These are phyloP conservation scores for Poecile montanus DNA, from an alignment of 2,797 vertebrate genomes.

Conservation along the genomic window DNA sequence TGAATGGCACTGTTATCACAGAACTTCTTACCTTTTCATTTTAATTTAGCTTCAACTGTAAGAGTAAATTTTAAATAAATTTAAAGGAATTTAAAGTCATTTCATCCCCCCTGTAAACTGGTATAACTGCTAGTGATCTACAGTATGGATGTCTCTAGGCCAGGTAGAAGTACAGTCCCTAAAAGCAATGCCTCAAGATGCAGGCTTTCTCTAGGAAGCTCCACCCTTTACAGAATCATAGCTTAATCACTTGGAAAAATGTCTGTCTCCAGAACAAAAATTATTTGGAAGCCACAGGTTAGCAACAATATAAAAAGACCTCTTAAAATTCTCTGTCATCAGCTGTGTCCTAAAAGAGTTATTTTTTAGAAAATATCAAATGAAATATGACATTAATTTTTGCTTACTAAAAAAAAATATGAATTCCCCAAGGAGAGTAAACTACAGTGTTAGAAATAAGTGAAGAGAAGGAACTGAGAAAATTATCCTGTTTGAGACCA, in stretches of 20 bases:
- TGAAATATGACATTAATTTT: not conserved
- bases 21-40: not conserved
- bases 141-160: not conserved
- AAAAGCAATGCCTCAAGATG: not conserved
- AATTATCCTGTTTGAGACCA: not conserved
- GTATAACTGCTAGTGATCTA: not conserved
- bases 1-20: not conserved
- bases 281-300: not conserved
- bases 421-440: not conserved
- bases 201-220: not conserved
- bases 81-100: not conserved
- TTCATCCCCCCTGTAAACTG: not conserved
- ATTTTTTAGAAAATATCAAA: not conserved
- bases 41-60: not conserved
- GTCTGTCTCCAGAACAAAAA: not conserved
- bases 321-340: not conserved
- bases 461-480: not conserved
- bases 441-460: not conserved
- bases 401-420: not conserved
- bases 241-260: not conserved
- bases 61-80: not conserved
- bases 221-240: not conserved
- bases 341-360: not conserved
- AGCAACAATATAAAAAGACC: not conserved
- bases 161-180: not conserved